Conservation (phyloP, 2,888 invertebrate genomes). For the Notodonta ziczac region DNA sequence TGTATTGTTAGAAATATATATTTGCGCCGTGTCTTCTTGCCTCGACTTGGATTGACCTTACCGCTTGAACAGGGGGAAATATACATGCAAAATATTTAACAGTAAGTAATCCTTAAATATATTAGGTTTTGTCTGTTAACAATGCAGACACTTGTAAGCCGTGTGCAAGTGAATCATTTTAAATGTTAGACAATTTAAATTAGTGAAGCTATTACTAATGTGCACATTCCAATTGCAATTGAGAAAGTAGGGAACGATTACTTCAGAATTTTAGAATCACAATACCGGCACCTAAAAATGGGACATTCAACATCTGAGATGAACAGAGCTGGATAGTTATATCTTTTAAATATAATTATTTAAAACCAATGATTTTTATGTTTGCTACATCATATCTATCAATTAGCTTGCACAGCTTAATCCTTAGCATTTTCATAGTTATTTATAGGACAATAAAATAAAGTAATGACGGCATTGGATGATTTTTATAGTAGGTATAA, state of each 20-base stretch:
- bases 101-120: no score
- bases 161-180: no score
- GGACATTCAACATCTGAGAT: neutral
- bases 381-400: neutral
- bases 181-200: no score
- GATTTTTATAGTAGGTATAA: slow-evolving; percentile 13
- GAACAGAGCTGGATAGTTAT: neutral
- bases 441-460: slow-evolving; percentile 2
- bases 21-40: no score
- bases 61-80: no score
- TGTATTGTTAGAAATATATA: neutral
- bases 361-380: neutral
- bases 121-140: no score
- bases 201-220: no score
- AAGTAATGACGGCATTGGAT: slow-evolving; percentile 14
- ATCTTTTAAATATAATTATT: neutral
- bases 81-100: no score
- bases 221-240: no score
- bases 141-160: no score
- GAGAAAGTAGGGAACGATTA: neutral
- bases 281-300: no score
- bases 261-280: neutral
- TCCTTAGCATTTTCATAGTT: slow-evolving; percentile 10
- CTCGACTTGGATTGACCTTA: no score
- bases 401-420: slow-evolving; percentile 17